phyloP scores from a whole-genome alignment of 2,888 invertebrate genomes.

The Pharmacophagus antenor region DNA sequence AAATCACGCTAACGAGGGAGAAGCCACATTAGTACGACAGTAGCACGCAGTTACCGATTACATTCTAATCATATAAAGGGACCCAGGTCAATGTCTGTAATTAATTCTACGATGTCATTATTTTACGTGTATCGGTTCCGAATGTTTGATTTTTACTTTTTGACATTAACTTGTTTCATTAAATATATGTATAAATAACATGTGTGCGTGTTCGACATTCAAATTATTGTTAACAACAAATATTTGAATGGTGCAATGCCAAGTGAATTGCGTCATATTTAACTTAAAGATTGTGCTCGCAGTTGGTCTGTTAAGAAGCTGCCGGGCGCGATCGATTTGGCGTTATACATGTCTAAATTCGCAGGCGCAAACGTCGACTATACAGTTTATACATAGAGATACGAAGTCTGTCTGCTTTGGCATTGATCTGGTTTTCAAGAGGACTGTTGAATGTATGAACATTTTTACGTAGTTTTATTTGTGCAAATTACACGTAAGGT shows the following conservation, averaged over 20 bases:
- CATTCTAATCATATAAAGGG: constrained; percentile 25
- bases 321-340: constrained; percentile 22
- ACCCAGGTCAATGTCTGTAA: constrained; percentile 33
- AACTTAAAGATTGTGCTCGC: neutral
- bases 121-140: constrained; percentile 33
- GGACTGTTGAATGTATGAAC: constrained; percentile 5
- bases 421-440: constrained; percentile 23
- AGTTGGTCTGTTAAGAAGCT: constrained; percentile 5
- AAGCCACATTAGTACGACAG: constrained; percentile 25
- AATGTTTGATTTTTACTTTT: constrained; percentile 18
- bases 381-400: constrained; percentile 1
- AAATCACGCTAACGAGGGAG: constrained; percentile 41
- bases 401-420: constrained; percentile 15
- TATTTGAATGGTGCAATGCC: neutral
- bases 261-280: neutral
- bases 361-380: constrained; percentile 26
- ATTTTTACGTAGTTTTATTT: neutral
- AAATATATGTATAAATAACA: constrained; percentile 21
- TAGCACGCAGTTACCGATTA: constrained; percentile 11
- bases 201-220: neutral
- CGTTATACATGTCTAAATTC: constrained; percentile 13
- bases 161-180: neutral
- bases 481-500: neutral
- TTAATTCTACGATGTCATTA: constrained; percentile 33
- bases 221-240: neutral